Evolutionary conservation across 2,797 vertebrate genomes (phyloP), one percentile per base, ranked within the genome.

Genomic region (Delichon dasypus): DNA sequence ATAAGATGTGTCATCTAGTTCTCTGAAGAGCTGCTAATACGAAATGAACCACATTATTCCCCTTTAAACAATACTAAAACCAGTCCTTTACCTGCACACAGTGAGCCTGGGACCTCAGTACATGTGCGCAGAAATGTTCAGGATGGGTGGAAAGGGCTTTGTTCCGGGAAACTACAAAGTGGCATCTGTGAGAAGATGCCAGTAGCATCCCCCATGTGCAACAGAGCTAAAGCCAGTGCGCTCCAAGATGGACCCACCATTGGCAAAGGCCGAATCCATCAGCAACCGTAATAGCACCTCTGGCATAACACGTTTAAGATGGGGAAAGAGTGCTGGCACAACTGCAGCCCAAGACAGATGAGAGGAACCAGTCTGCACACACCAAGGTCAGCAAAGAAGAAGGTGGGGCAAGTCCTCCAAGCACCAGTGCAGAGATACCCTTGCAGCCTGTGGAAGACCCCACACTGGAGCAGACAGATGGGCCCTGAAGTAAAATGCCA

Each of bases 161-260:
- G 20, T 25, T 61, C 17, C 1, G 5, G 6, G 7, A 7, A 27
- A 13, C 51, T 57, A 61, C 32, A 12, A 26, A 16, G 6, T 26
- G 7, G 25, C 15, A 48, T 40, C 32, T 53, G 4, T 36, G 16
- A 83, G 21, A 78, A 55, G 15, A 38, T 21, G 10, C 3, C 23
- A 72, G 34, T 67, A 64, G 9, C 5, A 1, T 23, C 4, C 7
- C n/a, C 25, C 10, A 3, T 0, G 3, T 44, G 42, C 2, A 1
- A 55, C 2, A 55, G 5, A 75, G 27, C 7, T 44, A 58, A 15
- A 18, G 15, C 3, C 71, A 55, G 22, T 2, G 1, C 11, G 32
- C 11, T 70, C 29, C 34, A 87, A 30, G 19, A 57, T 0, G 1
- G 29, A 78, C 25, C 4, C 3, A 2, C 19, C 4, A 4, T 1